These are phyloP conservation scores for Neoascia interrupta DNA, from an alignment of 2,888 invertebrate genomes.

Conservation along the genomic window DNA sequence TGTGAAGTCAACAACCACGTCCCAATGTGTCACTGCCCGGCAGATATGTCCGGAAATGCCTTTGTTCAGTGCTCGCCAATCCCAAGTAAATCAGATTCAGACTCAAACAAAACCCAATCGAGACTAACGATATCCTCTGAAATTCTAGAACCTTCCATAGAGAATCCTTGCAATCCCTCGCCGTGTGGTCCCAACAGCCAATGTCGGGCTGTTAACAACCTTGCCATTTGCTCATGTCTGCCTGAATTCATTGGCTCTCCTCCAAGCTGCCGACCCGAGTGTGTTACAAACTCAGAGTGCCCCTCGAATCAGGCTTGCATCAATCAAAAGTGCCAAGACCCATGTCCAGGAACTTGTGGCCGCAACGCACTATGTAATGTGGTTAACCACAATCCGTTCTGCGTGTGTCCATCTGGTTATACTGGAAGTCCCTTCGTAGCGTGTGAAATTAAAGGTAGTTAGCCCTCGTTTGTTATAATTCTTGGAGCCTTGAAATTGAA, in stretches of 20 bases:
- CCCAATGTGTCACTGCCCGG: conserved; percentile 83
- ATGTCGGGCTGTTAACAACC: conserved; percentile 83
- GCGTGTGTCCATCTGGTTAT: conserved; percentile 84
- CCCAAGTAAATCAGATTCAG: conserved; percentile 69
- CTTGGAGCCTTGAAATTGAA: background rate
- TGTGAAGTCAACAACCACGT: conserved; percentile 88
- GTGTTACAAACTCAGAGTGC: conserved; percentile 86
- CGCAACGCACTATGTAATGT: conserved; percentile 85
- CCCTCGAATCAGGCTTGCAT: conserved; percentile 84
- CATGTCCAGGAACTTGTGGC: conserved; percentile 88
- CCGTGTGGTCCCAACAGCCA: conserved; percentile 87
- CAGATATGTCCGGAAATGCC: conserved; percentile 84
- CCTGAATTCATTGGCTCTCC: conserved; percentile 84
- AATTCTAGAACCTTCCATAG: conserved; percentile 72
- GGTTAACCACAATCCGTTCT: conserved; percentile 87
- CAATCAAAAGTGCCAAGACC: conserved; percentile 86
- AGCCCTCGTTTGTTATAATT: no score
- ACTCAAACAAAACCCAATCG: conserved; percentile 32
- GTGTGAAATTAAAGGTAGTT: conserved; percentile 78
- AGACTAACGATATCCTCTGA: no score
- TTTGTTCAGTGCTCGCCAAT: conserved; percentile 81
- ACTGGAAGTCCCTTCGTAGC: conserved; percentile 84
- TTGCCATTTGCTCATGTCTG: conserved; percentile 84
- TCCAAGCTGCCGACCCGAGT: conserved; percentile 86
- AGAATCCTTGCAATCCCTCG: conserved; percentile 84